Evolutionary conservation across 1,140 invertebrate genomes (phyloP).

Genomic region (Parasteatoda tepidariorum): DNA sequence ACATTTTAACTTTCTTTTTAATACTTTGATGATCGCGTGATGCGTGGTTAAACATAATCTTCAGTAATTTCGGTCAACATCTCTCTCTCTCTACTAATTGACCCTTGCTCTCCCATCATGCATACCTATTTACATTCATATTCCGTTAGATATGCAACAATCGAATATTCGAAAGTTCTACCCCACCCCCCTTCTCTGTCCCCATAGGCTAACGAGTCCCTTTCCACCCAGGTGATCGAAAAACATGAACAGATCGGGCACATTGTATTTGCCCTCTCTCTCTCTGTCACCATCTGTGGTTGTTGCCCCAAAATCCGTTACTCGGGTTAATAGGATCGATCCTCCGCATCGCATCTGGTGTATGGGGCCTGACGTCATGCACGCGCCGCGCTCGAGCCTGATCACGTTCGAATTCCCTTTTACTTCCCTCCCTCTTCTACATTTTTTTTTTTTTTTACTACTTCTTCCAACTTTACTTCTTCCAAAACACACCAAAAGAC

Average conservation of each 20-base stretch:
- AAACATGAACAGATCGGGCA: neutral
- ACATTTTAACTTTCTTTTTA: no score
- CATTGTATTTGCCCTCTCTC: neutral
- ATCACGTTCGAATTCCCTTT: conserved; percentile 2
- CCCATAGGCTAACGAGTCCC: conserved; percentile 23
- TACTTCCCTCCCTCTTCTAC: neutral
- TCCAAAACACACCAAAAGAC: neutral
- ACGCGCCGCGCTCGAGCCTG: conserved; percentile 21
- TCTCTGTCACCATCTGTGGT: conserved; percentile 36
- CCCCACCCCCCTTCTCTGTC: neutral
- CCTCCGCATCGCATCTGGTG: conserved; percentile 29
- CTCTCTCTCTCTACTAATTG: neutral
- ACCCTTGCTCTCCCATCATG: neutral
- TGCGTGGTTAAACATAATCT: no score
- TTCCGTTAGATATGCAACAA: conserved; percentile 30
- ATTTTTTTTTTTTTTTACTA: no score
- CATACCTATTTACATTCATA: neutral
- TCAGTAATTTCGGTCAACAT: no score
- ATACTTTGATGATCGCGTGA: no score
- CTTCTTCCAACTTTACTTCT: neutral
- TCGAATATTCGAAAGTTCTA: conserved; percentile 17
- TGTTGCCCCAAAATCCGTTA: conserved; percentile 50
- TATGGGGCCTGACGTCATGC: conserved; percentile 15
- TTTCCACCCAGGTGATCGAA: conserved; percentile 32
- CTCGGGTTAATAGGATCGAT: conserved; percentile 47